A percentile compares a stretch with the other conserved stretches of the same genome.
These are phyloP conservation scores for Leucopsar rothschildi DNA, from an alignment of 2,113 vertebrate species.

Conservation along the genomic window DNA sequence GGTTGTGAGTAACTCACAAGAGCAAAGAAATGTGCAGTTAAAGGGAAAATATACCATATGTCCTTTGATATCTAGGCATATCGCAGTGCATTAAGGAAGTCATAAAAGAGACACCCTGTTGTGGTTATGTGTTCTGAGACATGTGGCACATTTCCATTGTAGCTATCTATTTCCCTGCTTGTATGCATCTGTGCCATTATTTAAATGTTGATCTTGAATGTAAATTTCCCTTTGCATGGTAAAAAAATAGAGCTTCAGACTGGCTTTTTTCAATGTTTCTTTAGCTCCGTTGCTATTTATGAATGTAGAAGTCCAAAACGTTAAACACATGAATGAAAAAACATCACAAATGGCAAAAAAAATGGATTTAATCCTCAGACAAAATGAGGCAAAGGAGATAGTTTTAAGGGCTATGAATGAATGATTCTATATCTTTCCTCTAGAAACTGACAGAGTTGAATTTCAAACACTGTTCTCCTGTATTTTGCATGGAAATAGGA, in stretches of 20 bases:
- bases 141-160: constrained; percentile 47
- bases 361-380: neutral
- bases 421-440: neutral
- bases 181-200: constrained; percentile 11
- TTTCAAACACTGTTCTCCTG: neutral
- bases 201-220: constrained; percentile 20
- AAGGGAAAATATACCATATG: constrained; percentile 64
- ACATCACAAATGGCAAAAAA: neutral
- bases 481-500: neutral
- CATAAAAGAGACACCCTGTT: constrained; percentile 62
- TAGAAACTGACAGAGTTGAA: neutral
- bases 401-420: neutral
- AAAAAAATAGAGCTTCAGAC: neutral
- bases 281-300: neutral
- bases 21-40: constrained; percentile 61
- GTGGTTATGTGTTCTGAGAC: constrained; percentile 60
- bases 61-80: constrained; percentile 53
- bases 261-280: neutral
- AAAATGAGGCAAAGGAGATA: neutral
- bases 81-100: constrained; percentile 56
- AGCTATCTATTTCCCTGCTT: constrained; percentile 33
- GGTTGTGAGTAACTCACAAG: constrained; percentile 37
- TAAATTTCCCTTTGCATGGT: neutral
- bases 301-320: neutral
- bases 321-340: neutral